Conservation (phyloP, 2,797 vertebrate species). For the Malacoctenus gilli region DNA sequence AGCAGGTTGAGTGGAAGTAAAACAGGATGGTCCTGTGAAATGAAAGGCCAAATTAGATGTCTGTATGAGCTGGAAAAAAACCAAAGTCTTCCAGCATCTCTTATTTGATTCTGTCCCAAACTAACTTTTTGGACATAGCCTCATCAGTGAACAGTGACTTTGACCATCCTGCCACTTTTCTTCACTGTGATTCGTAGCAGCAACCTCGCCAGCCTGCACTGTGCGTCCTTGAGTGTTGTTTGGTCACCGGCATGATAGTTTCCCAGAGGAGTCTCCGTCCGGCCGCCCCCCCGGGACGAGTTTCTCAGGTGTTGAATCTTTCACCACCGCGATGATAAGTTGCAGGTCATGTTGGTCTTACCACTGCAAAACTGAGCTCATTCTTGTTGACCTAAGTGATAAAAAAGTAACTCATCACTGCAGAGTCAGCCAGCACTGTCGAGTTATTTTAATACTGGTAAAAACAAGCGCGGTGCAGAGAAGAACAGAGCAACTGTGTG, state of each 20-base stretch:
- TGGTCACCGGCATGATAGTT: slow-evolving; percentile 21
- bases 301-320: slow-evolving; percentile 42
- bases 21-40: too few relatives aligned
- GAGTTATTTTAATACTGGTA: slow-evolving; percentile 1
- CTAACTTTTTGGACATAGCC: slow-evolving; percentile 8
- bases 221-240: slow-evolving; percentile 53
- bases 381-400: slow-evolving; percentile 31
- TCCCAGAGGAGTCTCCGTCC: slow-evolving; percentile 44
- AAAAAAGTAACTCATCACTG: neutral
- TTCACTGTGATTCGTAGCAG: slow-evolving; percentile 32
- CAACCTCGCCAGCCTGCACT: slow-evolving; percentile 26
- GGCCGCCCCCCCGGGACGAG: slow-evolving; percentile 35
- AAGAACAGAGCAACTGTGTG: neutral
- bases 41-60: too few relatives aligned
- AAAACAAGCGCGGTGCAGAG: neutral
- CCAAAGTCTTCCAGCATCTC: slow-evolving; percentile 15
- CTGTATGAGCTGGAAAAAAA: slow-evolving; percentile 3
- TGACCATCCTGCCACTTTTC: slow-evolving; percentile 23
- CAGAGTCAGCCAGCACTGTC: neutral
- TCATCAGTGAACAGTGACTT: too few relatives aligned
- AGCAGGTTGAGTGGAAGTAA: too few relatives aligned
- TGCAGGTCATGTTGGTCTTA: slow-evolving; percentile 45
- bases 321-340: slow-evolving; percentile 31
- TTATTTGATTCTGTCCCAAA: slow-evolving; percentile 30
- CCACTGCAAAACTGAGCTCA: slow-evolving; percentile 34